Evolutionary conservation across 53 echinoderm and acorn worm genomes (phyloP).

Genomic region (Hippasteria phrygiana): DNA sequence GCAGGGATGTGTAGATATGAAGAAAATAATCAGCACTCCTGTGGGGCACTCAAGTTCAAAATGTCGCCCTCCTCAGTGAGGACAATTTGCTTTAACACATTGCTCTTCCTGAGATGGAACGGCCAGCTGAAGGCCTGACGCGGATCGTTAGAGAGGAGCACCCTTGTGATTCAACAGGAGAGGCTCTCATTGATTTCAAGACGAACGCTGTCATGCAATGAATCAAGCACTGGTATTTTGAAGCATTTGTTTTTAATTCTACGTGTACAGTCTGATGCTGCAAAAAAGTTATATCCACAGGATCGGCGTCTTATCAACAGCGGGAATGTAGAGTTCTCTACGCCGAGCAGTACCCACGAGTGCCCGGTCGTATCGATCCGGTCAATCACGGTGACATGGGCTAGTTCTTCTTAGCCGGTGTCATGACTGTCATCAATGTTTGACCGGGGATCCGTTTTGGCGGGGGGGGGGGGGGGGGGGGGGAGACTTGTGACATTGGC

Average conservation of each 20-base stretch:
- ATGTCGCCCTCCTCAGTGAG: background rate
- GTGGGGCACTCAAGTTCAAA: background rate
- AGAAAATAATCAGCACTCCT: background rate
- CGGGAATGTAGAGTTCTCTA: background rate
- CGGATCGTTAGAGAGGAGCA: background rate
- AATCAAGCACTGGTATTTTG: background rate
- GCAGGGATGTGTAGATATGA: background rate
- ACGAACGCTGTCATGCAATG: background rate
- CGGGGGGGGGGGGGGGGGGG: background rate
- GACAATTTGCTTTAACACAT: background rate
- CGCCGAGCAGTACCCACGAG: background rate
- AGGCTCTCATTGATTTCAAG: background rate
- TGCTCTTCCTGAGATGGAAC: background rate
- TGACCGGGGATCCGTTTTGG: background rate
- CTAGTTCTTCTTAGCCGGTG: too few species aligned
- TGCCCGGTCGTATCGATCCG: background rate
- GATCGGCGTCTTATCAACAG: background rate
- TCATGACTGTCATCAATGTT: background rate
- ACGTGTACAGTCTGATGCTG: background rate
- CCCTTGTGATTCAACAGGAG: background rate
- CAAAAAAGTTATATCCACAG: background rate
- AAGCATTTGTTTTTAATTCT: background rate
- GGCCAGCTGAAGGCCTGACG: background rate
- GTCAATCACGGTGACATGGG: background rate
- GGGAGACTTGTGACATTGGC: background rate